Conservation (phyloP, 2,113 vertebrate genomes). For the Semnornis frantzii region DNA sequence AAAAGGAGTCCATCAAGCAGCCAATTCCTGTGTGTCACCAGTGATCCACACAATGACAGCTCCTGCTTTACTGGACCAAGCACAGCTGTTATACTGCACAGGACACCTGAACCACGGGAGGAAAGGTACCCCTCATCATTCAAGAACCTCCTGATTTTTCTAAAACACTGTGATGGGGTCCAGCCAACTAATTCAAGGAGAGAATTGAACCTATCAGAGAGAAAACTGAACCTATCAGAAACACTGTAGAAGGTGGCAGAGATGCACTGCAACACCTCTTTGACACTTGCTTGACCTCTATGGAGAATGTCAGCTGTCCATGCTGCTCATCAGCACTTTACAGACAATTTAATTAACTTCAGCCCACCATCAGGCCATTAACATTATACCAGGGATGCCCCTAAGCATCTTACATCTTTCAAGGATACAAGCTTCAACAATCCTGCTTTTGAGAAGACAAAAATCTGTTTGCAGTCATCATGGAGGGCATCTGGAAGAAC, state of each 20-base stretch:
- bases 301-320: not conserved
- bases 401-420: not conserved
- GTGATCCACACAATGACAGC: not conserved
- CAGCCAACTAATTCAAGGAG: not conserved
- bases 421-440: not conserved
- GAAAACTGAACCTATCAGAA: not conserved
- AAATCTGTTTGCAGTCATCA: not conserved
- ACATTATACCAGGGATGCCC: not conserved
- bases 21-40: accelerated
- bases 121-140: not conserved
- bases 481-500: not conserved
- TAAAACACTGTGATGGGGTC: not conserved
- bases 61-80: not conserved
- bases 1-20: not conserved
- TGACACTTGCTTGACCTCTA: not conserved
- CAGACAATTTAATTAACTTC: not conserved
- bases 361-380: accelerated
- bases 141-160: not conserved
- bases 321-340: not conserved
- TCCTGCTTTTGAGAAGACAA: not conserved
- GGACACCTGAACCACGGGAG: not conserved
- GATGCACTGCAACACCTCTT: not conserved
- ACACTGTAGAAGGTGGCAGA: not conserved
- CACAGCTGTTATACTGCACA: too few relatives aligned
- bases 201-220: not conserved